These are phyloP conservation scores for Coelopa frigida DNA, from an alignment of 1,140 invertebrate genomes.

Conservation along the genomic window DNA sequence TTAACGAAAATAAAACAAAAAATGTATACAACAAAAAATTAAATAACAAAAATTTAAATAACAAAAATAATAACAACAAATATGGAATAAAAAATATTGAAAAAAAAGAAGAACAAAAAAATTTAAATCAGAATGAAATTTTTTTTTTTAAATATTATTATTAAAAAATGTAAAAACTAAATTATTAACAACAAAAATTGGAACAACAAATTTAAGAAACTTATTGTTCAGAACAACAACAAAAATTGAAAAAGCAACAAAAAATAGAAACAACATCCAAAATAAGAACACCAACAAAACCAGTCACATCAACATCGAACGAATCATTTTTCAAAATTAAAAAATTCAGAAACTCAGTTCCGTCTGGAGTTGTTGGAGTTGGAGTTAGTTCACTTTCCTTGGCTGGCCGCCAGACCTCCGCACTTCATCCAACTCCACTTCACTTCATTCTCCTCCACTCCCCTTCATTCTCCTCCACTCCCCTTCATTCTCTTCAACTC, in stretches of 20 bases:
- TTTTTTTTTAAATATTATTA: not conserved
- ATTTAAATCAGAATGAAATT: not conserved
- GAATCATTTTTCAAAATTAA: no score
- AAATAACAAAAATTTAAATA: not conserved
- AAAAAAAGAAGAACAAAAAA: not conserved
- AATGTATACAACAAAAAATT: not conserved
- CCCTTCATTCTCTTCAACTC: not conserved
- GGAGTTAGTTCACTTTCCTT: not conserved
- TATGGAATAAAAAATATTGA: not conserved
- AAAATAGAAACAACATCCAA: no score
- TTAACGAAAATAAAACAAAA: no score
- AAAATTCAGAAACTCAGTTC: no score
- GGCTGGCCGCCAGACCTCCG: not conserved
- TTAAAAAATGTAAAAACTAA: no score
- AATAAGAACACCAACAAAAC: no score
- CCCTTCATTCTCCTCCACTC: not conserved
- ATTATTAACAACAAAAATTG: no score
- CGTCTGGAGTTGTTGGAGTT: no score
- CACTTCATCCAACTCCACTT: not conserved
- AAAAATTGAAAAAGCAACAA: no score
- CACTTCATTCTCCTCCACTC: not conserved
- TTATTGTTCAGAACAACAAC: no score
- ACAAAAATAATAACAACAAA: not conserved
- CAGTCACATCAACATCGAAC: no score
- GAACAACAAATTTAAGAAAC: no score